These are phyloP conservation scores for Xiphorhynchus elegans DNA, from an alignment of 2,113 vertebrate species.

Conservation along the genomic window DNA sequence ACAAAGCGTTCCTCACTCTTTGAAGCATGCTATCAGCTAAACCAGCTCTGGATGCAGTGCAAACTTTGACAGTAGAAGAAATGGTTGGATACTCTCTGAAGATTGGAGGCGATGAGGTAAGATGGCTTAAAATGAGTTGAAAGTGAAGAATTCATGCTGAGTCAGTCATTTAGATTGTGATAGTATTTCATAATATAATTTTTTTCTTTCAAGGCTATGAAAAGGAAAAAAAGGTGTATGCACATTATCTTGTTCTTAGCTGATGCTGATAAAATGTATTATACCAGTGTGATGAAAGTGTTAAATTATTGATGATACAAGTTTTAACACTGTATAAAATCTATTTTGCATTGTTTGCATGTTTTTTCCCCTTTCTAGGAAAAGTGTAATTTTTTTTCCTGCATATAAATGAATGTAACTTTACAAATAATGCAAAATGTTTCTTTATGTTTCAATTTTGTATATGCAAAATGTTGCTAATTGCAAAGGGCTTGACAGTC, in stretches of 20 bases:
- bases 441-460: not conserved
- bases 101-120: conserved; percentile 62
- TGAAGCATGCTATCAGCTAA: not conserved
- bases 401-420: not conserved
- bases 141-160: conserved; percentile 3
- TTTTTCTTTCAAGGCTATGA: not conserved
- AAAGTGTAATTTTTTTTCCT: not conserved
- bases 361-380: not conserved
- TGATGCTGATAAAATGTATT: not conserved
- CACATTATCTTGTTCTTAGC: not conserved
- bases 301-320: not conserved
- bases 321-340: not conserved
- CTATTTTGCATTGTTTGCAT: not conserved
- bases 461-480: conserved; percentile 42
- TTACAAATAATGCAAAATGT: not conserved
- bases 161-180: not conserved
- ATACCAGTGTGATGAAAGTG: not conserved
- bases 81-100: conserved; percentile 49
- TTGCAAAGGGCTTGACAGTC: conserved; percentile 54
- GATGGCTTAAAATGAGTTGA: not conserved
- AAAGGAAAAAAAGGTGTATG: not conserved
- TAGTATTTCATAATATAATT: not conserved
- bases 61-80: conserved; percentile 51
- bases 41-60: not conserved
- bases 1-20: not conserved